Percentiles rank a stretch among this genome's conserved stretches.
phyloP scores from a whole-genome alignment of 2,113 vertebrate species.

The Symphodus melops region DNA sequence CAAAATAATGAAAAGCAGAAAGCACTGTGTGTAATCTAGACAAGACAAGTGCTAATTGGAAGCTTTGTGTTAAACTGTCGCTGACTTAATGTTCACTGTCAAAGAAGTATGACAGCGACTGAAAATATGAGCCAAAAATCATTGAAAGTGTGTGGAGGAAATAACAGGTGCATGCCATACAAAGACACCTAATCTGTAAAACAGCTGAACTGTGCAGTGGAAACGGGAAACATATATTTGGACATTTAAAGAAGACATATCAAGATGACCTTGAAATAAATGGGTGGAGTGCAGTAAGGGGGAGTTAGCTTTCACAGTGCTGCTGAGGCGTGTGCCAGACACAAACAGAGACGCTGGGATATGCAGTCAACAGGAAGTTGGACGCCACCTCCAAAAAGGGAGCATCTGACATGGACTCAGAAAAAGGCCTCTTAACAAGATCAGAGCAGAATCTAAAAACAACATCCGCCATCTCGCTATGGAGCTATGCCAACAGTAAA shows the following conservation, averaged over 20 bases:
- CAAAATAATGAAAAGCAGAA: not conserved
- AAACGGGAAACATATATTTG: not conserved
- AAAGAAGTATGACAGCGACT: not conserved
- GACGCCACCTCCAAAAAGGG: slow-evolving; percentile 1
- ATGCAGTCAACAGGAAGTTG: slow-evolving; percentile 33
- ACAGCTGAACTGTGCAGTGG: not conserved
- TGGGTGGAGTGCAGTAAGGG: slow-evolving; percentile 4
- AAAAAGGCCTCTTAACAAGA: not conserved
- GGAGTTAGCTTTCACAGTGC: slow-evolving; percentile 25
- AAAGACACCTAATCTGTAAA: not conserved
- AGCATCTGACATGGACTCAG: not conserved
- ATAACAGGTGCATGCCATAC: not conserved
- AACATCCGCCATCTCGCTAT: too few species aligned
- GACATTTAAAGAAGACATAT: slow-evolving; percentile 5
- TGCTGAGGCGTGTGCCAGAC: slow-evolving; percentile 28
- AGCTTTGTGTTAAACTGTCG: not conserved
- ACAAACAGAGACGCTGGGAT: slow-evolving; percentile 24
- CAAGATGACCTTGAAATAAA: slow-evolving; percentile 46
- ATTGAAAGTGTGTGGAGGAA: not conserved
- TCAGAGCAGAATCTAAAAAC: not conserved
- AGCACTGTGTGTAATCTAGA: not conserved
- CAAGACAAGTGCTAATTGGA: not conserved
- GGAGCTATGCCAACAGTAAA: too few species aligned
- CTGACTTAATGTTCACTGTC: slow-evolving; percentile 2
- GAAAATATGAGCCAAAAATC: not conserved